Conservation (phyloP, 1,140 invertebrate genomes). For the Sogatella furcifera region DNA sequence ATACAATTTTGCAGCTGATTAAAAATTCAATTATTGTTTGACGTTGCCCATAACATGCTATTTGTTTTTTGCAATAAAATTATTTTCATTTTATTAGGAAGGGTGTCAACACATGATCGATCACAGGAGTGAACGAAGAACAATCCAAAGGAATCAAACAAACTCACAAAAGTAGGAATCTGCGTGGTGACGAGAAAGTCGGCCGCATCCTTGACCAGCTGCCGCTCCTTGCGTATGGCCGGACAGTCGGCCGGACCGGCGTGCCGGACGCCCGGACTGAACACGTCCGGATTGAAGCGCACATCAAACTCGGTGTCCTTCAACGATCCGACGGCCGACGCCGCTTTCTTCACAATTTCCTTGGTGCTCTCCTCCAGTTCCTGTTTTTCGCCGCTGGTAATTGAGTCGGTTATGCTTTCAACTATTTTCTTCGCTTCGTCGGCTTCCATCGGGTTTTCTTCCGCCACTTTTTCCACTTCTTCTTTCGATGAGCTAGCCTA, state of each 20-base stretch:
- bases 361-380: conserved; percentile 78
- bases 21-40: no score
- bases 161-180: conserved; percentile 86
- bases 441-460: conserved; percentile 46
- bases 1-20: no score
- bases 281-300: conserved; percentile 96
- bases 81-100: no score
- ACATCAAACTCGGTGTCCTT: conserved; percentile 93
- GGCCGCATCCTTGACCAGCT: conserved; percentile 87
- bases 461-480: conserved; percentile 23
- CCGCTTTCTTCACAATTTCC: conserved; percentile 82
- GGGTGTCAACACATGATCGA: no score
- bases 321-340: conserved; percentile 80
- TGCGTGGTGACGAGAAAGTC: conserved; percentile 88
- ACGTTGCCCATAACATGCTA: no score
- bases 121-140: no score
- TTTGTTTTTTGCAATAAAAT: no score
- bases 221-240: conserved; percentile 66
- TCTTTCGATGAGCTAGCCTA: background rate
- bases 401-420: conserved; percentile 74
- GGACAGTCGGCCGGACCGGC: conserved; percentile 53
- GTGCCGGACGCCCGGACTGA: conserved; percentile 86
- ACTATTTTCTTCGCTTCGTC: conserved; percentile 89
- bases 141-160: no score
- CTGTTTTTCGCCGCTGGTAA: conserved; percentile 66